phyloP scores from a whole-genome alignment of 1,140 invertebrate species.

The Drosophila fuyamai region DNA sequence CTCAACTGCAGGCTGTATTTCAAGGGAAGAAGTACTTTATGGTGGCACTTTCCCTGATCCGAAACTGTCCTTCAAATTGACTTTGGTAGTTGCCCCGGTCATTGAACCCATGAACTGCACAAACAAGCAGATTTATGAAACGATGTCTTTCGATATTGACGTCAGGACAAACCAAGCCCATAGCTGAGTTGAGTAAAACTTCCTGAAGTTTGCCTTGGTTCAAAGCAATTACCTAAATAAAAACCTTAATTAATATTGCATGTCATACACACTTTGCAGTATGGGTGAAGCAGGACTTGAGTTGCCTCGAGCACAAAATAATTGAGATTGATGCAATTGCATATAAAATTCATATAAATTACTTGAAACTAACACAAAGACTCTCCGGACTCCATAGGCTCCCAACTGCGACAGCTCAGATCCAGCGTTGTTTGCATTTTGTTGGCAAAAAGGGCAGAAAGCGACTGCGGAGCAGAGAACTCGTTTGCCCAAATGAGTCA shows the following conservation, averaged over 20 bases:
- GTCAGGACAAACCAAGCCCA: slow-evolving; percentile 22
- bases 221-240: slow-evolving; percentile 76
- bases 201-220: slow-evolving; percentile 45
- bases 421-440: slow-evolving; percentile 34
- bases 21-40: slow-evolving; percentile 6
- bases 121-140: slow-evolving; percentile 42
- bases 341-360: slow-evolving; percentile 80
- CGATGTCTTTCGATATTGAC: slow-evolving; percentile 22
- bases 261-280: slow-evolving; percentile 49
- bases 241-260: slow-evolving; percentile 81
- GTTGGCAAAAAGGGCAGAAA: slow-evolving; percentile 16
- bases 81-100: slow-evolving; percentile 27
- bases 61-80: slow-evolving; percentile 60
- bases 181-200: slow-evolving; percentile 11
- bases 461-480: slow-evolving; percentile 25
- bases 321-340: slow-evolving; percentile 82
- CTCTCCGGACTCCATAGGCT: slow-evolving; percentile 14
- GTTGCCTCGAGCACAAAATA: slow-evolving; percentile 56
- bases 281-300: background rate
- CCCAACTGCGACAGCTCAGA: slow-evolving; percentile 36
- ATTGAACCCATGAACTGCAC: slow-evolving; percentile 61
- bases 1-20: slow-evolving; percentile 4
- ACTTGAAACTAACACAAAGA: slow-evolving; percentile 64
- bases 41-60: slow-evolving; percentile 31
- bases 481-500: slow-evolving; percentile 78